These are phyloP conservation scores for Tinea semifulvella DNA, from an alignment of 2,888 invertebrate genomes.

Conservation along the genomic window DNA sequence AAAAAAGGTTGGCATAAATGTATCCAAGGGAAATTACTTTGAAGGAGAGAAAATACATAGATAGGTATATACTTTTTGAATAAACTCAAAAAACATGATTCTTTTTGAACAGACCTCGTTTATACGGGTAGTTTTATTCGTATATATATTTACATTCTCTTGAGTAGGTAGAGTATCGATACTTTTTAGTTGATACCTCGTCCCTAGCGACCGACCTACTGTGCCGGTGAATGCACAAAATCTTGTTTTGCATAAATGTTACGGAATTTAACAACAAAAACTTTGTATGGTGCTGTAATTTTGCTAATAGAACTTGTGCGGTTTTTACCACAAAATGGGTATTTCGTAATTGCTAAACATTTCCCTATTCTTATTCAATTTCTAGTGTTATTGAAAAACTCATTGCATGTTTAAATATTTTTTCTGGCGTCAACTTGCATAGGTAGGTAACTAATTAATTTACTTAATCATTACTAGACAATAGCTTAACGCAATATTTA, in stretches of 20 bases:
- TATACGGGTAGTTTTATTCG: too few species aligned
- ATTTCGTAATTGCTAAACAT: background rate
- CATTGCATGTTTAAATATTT: background rate
- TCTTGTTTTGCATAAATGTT: slow-evolving; percentile 8
- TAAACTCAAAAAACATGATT: too few species aligned
- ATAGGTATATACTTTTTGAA: too few species aligned
- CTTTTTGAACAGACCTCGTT: too few species aligned
- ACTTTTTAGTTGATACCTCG: too few species aligned
- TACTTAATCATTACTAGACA: slow-evolving; percentile 9
- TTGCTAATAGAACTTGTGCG: slow-evolving; percentile 1
- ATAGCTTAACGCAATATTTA: slow-evolving; percentile 4
- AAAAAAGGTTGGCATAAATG: too few species aligned
- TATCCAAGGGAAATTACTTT: too few species aligned
- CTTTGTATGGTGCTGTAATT: slow-evolving; percentile 1
- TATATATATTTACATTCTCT: too few species aligned
- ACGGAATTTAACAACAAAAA: slow-evolving; percentile 7
- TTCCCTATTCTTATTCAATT: background rate
- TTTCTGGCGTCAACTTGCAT: background rate
- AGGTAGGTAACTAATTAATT: background rate
- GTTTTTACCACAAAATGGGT: background rate
- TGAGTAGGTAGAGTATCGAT: too few species aligned
- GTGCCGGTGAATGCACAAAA: slow-evolving; percentile 4
- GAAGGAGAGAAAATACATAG: too few species aligned
- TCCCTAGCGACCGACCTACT: background rate
- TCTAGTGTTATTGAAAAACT: background rate